Base-by-base conservation (phyloP, 2,797 vertebrate genomes). In the Phataginus tricuspis region DNA sequence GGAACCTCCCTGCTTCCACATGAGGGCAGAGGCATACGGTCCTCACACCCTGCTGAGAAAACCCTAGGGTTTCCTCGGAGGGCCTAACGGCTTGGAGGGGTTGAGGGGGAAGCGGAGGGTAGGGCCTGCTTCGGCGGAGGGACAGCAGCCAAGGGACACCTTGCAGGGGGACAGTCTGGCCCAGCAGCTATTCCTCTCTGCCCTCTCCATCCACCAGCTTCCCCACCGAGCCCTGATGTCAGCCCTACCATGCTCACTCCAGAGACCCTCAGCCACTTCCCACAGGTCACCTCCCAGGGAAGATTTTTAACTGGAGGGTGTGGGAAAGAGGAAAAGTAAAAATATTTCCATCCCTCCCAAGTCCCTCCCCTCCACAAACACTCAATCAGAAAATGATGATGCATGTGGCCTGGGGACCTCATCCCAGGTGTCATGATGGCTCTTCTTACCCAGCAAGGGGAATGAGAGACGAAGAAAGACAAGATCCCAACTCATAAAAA, bases 281-380 rank as follows among this genome's bases (percentile, higher is more conserved):
- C 86, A 93, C 29, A 72, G 72, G 29, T 78, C 29, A n/a, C 83
- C 84, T 92, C 75, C 59, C 66, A 86, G 45, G 74, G 89, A 95
- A 90, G 71, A 72, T 68, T 77, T 90, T 69, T 84, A 88, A 51
- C 12, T 82, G 64, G 23, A 4, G n/a, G 39, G 59, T 71, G 45
- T 95, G 90, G 66, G 69, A 92, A 97, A 96, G 59, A 93, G 53
- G 83, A 90, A 96, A 71, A 89, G 37, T 75, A 91, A 82, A 94
- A 82, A 74, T 15, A 90, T 78, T 90, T 92, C 51, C 59, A 77
- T n/a, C 34, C 74, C 6, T 87, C 6, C 53, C 55, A 90, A 71
- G n/a, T 91, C 49, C 34, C 18, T 57, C 57, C 23, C 45, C 55
- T 77, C 42, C 39, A 55, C 42, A n/a, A 91, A 77, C 12, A 68